phyloP scores from a whole-genome alignment of 2,888 invertebrate genomes.

The Iphiclides podalirius region DNA sequence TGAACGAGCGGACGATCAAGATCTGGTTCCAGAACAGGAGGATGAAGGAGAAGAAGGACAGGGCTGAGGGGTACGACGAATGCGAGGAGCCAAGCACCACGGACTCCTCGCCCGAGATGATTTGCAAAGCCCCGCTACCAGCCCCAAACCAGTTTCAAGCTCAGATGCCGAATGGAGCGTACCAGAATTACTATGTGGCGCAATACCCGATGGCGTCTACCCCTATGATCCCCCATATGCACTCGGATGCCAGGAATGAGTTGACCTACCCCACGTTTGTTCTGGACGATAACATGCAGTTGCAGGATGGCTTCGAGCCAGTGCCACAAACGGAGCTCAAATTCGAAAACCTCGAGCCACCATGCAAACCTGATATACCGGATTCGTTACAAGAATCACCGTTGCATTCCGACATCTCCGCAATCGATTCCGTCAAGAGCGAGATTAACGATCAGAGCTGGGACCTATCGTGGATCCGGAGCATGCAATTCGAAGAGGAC shows the following conservation, averaged over 20 bases:
- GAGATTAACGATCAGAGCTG: constrained; percentile 40
- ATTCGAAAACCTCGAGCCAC: constrained; percentile 24
- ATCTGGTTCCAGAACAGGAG: constrained; percentile 92
- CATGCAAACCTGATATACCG: constrained; percentile 31
- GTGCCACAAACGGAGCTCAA: constrained; percentile 23
- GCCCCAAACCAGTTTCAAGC: constrained; percentile 39
- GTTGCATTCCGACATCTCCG: constrained; percentile 26
- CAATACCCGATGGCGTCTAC: constrained; percentile 38
- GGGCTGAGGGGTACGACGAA: constrained; percentile 48
- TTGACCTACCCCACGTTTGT: constrained; percentile 34
- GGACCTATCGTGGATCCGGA: constrained; percentile 58
- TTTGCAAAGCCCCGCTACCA: constrained; percentile 28
- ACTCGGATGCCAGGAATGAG: constrained; percentile 28
- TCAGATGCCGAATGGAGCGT: constrained; percentile 24
- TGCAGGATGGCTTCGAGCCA: constrained; percentile 32
- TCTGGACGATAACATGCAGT: constrained; percentile 27
- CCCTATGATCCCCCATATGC: constrained; percentile 26
- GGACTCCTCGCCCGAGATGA: constrained; percentile 41
- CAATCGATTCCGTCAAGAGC: constrained; percentile 28
- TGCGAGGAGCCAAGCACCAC: constrained; percentile 48
- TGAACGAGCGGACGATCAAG: constrained; percentile 80
- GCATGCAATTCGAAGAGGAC: constrained; percentile 47
- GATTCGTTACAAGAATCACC: constrained; percentile 26
- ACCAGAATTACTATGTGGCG: constrained; percentile 37
- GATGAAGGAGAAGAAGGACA: constrained; percentile 86